Conservation (phyloP, 1,140 invertebrate species). For the Ips nitidus region DNA sequence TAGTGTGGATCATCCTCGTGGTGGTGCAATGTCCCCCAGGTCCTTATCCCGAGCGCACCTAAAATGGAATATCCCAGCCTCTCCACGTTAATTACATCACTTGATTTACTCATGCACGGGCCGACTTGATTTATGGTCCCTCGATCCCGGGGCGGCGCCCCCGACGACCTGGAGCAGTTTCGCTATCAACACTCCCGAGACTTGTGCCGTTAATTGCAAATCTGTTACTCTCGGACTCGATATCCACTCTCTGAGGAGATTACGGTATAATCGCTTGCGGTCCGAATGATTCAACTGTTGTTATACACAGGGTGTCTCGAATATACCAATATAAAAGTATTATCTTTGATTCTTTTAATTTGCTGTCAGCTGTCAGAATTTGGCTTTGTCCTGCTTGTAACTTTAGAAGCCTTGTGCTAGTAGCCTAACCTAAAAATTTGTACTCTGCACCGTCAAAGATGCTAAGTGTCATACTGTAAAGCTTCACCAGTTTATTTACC, state of each 20-base stretch:
- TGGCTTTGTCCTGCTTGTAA: too few relatives aligned
- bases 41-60: background rate
- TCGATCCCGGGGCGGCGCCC: background rate
- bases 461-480: too few relatives aligned
- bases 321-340: too few relatives aligned
- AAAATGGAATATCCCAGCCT: constrained; percentile 21
- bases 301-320: too few relatives aligned
- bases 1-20: too few relatives aligned
- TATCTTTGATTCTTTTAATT: too few relatives aligned
- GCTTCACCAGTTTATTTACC: too few relatives aligned
- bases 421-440: too few relatives aligned
- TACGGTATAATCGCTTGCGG: constrained; percentile 14
- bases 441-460: too few relatives aligned
- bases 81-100: constrained; percentile 30
- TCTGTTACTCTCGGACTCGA: constrained; percentile 19
- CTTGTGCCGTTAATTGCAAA: constrained; percentile 28
- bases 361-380: too few relatives aligned
- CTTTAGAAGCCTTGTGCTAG: too few relatives aligned
- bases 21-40: background rate
- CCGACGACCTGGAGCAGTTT: constrained; percentile 13
- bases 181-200: constrained; percentile 34
- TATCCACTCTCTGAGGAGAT: constrained; percentile 10
- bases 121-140: constrained; percentile 26
- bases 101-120: constrained; percentile 29
- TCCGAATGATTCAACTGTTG: background rate